These are phyloP conservation scores for Hydractinia echinata DNA, from an alignment of 30 jellyfish, hydroid and myxozoan genomes.

Conservation along the genomic window DNA sequence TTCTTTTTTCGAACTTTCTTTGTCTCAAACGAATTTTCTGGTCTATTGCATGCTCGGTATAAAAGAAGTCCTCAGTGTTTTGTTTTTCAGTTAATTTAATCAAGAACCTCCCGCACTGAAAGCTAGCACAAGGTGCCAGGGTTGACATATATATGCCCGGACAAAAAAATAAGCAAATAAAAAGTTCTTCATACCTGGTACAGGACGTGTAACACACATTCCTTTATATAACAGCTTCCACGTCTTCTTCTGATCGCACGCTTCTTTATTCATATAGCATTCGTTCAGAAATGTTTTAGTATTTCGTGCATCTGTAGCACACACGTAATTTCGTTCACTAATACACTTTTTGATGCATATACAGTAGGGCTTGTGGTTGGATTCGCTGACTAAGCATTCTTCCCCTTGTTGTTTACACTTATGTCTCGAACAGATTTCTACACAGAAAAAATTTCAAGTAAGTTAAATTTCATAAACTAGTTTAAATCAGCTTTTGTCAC, in stretches of 20 bases:
- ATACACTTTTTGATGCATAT: slow-evolving; percentile 7
- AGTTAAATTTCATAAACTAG: too few species aligned
- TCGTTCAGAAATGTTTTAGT: neutral
- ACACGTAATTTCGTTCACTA: slow-evolving; percentile 4
- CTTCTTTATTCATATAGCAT: slow-evolving; percentile 19
- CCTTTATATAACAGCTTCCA: neutral
- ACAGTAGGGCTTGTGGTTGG: slow-evolving; percentile 19
- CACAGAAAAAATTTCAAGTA: neutral
- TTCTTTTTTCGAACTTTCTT: too few species aligned
- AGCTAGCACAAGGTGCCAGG: neutral
- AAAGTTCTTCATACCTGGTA: neutral
- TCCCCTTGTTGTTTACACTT: slow-evolving; percentile 22
- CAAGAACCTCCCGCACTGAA: too few species aligned
- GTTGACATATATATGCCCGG: neutral
- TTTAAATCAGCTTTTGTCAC: too few species aligned
- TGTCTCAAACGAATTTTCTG: too few species aligned
- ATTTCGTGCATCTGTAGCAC: slow-evolving; percentile 3
- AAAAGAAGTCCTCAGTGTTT: neutral
- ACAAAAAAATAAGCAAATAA: too few species aligned
- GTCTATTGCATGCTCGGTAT: too few species aligned
- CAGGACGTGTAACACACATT: neutral
- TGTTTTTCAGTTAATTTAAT: too few species aligned
- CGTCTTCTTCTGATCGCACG: neutral
- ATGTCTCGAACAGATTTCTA: slow-evolving; percentile 9
- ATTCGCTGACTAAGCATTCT: slow-evolving; percentile 5